Base-by-base conservation (phyloP, 2,888 invertebrate genomes). In the Amaurobius ferox region DNA sequence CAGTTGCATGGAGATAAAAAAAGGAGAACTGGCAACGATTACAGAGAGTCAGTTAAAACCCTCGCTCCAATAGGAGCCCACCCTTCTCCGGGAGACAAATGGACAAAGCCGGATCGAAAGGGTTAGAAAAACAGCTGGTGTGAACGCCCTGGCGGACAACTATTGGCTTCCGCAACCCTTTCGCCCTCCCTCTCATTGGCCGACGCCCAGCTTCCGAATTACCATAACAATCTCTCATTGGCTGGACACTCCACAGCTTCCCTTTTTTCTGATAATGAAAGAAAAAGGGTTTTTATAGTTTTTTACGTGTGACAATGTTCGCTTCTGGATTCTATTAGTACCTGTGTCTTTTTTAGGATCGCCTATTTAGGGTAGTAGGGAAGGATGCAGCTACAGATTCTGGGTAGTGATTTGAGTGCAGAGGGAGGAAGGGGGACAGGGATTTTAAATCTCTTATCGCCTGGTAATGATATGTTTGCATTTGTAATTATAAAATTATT, bases 111-210 rank as follows among this genome's bases (percentile, higher is more conserved):
- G 48, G 44, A 28, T 40, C 44, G 62, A 81, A 83, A 83, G 83
- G 83, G 83, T 83, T 83, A 83, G 71, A 35, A 67, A 19, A 7
- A 78, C 32, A 55, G 29, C 35, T 55, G 29, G 67, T 35, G 80
- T 67, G 29, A 44, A 77, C 83, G 83, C 83, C 83, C 83, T 77
- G 71, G 77, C 64, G 77, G 44, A 70, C 71, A 66, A 48, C 71
- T 71, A 83, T 83, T 83, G 83, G 83, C 77, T 77, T 77, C 71
- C 44, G 76, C 66, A 83, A 77, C 83, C 77, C 83, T 76, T 81
- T 83, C 72, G 23, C 64, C 66, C 77, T 62, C 66, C 71, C 83
- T 77, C 83, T 77, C 71, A 76, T 83, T 76, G 83, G 48, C 76
- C 44, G 19, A 28, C 62, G 39, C 79, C 62, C 44, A 68, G 40